Percentiles rank a stretch among this genome's conserved stretches.
Evolutionary conservation across 2,113 vertebrate genomes (phyloP).

Genomic region (Erpornis zantholeuca): DNA sequence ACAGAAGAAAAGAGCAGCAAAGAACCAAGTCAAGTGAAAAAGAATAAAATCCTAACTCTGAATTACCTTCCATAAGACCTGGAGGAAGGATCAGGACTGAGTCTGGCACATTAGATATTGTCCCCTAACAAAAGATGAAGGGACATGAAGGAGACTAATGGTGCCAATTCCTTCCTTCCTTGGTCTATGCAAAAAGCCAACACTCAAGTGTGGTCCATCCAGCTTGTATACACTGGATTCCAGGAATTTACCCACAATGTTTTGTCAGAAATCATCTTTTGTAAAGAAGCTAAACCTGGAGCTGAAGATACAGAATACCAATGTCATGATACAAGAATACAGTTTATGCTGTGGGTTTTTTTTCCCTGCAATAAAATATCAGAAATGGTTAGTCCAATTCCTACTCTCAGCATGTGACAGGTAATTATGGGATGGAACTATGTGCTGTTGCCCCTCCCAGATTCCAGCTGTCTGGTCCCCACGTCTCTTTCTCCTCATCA

Average conservation of each 20-base stretch:
- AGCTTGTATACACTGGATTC: neutral
- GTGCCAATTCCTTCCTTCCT: neutral
- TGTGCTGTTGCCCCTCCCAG: neutral
- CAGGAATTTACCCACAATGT: neutral
- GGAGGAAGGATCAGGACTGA: neutral
- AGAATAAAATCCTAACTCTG: neutral
- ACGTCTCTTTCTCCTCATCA: neutral
- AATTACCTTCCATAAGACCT: neutral
- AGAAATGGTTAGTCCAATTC: constrained; percentile 4
- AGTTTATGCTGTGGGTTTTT: neutral
- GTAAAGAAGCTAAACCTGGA: neutral
- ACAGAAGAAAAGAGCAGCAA: neutral
- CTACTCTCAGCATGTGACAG: neutral
- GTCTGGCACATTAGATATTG: neutral
- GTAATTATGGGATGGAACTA: neutral
- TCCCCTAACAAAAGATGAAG: neutral
- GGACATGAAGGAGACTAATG: neutral
- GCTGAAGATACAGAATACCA: neutral
- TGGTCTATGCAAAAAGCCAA: neutral
- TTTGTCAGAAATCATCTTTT: neutral
- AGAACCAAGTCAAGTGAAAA: neutral
- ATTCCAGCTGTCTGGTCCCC: neutral
- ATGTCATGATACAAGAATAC: neutral
- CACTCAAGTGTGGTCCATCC: neutral
- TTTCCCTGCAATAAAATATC: neutral